Conservation (phyloP, 2,888 invertebrate species). For the Microchrysa polita region DNA sequence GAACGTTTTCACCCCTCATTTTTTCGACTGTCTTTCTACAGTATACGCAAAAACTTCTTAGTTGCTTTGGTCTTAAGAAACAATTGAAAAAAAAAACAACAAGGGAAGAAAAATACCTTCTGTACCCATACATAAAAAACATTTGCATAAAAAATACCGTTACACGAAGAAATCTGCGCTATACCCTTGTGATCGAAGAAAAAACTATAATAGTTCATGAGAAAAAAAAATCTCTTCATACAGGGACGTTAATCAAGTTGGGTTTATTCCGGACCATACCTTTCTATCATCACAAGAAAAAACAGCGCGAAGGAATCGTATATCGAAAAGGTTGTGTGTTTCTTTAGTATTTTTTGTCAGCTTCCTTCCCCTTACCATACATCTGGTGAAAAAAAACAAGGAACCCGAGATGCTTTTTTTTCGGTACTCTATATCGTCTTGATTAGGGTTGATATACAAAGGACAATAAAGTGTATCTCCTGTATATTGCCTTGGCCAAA, state of each 20-base stretch:
- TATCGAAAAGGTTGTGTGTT: slow-evolving; percentile 1
- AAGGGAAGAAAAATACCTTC: neutral
- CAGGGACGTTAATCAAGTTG: slow-evolving; percentile 17
- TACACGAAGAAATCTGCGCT: slow-evolving; percentile 40
- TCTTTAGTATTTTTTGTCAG: slow-evolving; percentile 12
- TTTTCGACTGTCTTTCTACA: slow-evolving; percentile 28
- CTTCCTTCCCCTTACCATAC: neutral
- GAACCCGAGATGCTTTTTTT: slow-evolving; percentile 42
- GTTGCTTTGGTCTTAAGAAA: neutral
- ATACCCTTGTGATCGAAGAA: slow-evolving; percentile 5
- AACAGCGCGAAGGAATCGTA: neutral
- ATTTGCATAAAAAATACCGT: slow-evolving; percentile 53
- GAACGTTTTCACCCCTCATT: slow-evolving; percentile 47
- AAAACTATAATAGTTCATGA: neutral
- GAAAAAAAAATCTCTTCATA: slow-evolving; percentile 12
- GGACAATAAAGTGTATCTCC: slow-evolving; percentile 10
- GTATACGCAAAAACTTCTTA: slow-evolving; percentile 3
- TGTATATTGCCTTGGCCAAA: neutral
- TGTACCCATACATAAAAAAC: slow-evolving; percentile 39
- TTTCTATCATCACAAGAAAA: neutral
- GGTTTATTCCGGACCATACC: slow-evolving; percentile 13
- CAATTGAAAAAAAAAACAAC: neutral
- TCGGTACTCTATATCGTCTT: slow-evolving; percentile 41
- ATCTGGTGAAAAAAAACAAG: slow-evolving; percentile 30
- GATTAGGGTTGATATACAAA: slow-evolving; percentile 48